Evolutionary conservation across 2,797 vertebrate genomes (phyloP), one percentile per base, ranked within the genome.

Genomic region (Myotis myotis): DNA sequence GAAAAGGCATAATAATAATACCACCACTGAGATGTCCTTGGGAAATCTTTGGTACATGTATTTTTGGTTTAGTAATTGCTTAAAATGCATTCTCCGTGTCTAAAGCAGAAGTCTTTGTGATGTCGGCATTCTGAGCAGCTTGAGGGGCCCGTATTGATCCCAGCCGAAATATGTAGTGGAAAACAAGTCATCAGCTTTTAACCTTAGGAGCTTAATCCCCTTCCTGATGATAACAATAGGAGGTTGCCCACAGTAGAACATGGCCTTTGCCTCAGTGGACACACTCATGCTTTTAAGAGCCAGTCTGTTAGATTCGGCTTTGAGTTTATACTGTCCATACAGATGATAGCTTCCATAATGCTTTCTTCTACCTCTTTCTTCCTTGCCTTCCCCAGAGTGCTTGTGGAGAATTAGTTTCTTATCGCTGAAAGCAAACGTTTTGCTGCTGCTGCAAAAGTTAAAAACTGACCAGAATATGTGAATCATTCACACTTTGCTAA

Each of bases 371-470:
- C 30, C 33, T 53, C 49, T 87, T 89, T 81, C 28, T 95, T 85
- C 71, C 79, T 75, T 87, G 11, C 13, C 64, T 47, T 71, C 25
- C 62, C 49, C 22, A 28, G 76, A 62, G 33, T 76, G 47, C 30
- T 92, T 70, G 51, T 30, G 6, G 66, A 87, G 38, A 90, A 76
- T 81, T 60, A 13, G 49, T 82, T 87, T 91, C 84, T 76, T 95
- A 57, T 49, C 79, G 74, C 71, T 88, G 49, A 71, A 90, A 93
- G 64, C 66, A 95, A 89, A 90, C 62, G 47, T 96, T 92, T 95
- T 94, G 49, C 71, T 96, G 57, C 68, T 95, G 25, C 64, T 64
- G 49, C 44, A 91, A 68, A 94, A 93, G 20, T 89, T 94, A 87
- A 93, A 96, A 97, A 64, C 25, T 41, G 36, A 53, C 12, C 23